Evolutionary conservation across 1,140 invertebrate genomes (phyloP).

Genomic region (Rhagoletis zephyria): DNA sequence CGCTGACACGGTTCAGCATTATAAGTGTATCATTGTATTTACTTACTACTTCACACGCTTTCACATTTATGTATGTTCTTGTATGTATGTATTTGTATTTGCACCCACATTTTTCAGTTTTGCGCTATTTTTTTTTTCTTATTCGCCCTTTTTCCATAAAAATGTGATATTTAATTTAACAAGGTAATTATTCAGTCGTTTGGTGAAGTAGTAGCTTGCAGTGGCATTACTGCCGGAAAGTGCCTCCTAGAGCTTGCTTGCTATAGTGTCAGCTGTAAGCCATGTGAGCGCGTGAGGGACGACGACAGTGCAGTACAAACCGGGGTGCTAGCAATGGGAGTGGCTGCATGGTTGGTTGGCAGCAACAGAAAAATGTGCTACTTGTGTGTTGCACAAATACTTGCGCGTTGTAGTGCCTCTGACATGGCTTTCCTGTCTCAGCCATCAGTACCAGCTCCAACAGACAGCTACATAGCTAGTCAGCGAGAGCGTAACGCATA

Average conservation of each 20-base stretch:
- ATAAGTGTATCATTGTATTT: neutral
- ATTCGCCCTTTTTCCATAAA: conserved; percentile 8
- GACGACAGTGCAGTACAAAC: neutral
- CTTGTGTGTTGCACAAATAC: neutral
- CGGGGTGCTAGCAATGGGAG: neutral
- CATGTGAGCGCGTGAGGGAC: neutral
- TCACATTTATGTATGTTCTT: neutral
- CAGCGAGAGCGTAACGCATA: neutral
- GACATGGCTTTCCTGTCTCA: conserved; percentile 21
- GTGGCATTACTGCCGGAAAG: neutral
- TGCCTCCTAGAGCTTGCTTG: neutral
- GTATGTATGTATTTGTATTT: neutral
- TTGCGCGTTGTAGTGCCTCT: neutral
- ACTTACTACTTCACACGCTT: neutral
- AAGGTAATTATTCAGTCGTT: conserved; percentile 49
- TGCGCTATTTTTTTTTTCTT: neutral
- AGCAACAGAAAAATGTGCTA: neutral
- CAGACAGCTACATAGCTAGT: neutral
- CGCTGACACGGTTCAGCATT: neutral
- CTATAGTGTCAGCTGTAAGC: neutral
- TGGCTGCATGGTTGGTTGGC: neutral
- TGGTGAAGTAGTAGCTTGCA: conserved; percentile 12
- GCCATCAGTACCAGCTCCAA: neutral
- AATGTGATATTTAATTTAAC: conserved; percentile 48
- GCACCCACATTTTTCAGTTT: neutral